Conservation (phyloP, 2,797 vertebrate genomes). For the Schizopygopsis malacanthus region DNA sequence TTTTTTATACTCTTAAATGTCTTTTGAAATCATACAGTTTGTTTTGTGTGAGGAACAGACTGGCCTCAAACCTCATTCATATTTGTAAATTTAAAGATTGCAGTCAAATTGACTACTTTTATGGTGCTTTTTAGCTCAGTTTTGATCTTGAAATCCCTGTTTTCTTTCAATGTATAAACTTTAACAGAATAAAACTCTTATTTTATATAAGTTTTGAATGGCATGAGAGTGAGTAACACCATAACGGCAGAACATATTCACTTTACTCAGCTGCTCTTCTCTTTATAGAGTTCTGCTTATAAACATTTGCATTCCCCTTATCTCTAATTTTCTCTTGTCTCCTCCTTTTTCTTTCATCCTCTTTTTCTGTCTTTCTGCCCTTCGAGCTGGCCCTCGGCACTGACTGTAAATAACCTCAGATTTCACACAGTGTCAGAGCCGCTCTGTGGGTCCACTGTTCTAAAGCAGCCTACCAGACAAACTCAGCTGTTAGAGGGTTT, state of each 20-base stretch:
- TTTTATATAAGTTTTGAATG: neutral
- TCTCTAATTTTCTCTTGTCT: neutral
- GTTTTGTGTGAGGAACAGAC: neutral
- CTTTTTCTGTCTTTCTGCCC: neutral
- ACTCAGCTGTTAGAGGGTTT: neutral
- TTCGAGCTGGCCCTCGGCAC: neutral
- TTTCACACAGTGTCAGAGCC: conserved; percentile 19
- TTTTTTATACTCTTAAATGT: neutral
- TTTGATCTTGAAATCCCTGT: neutral
- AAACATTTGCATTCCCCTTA: neutral
- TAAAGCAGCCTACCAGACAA: neutral
- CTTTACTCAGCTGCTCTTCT: neutral
- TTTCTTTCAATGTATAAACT: conserved; percentile 2
- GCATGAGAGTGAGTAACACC: neutral
- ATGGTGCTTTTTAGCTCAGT: neutral
- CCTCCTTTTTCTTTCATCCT: neutral
- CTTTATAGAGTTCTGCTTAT: neutral
- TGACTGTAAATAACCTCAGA: conserved; percentile 20
- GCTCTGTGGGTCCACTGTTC: conserved; percentile 6
- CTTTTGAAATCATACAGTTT: too few relatives aligned
- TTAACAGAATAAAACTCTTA: neutral
- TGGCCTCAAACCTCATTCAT: neutral
- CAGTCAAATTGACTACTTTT: neutral
- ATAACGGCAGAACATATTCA: neutral
- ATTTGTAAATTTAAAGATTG: neutral